Evolutionary conservation across 2,113 vertebrate species (phyloP).

Genomic region (Cinclus cinclus): DNA sequence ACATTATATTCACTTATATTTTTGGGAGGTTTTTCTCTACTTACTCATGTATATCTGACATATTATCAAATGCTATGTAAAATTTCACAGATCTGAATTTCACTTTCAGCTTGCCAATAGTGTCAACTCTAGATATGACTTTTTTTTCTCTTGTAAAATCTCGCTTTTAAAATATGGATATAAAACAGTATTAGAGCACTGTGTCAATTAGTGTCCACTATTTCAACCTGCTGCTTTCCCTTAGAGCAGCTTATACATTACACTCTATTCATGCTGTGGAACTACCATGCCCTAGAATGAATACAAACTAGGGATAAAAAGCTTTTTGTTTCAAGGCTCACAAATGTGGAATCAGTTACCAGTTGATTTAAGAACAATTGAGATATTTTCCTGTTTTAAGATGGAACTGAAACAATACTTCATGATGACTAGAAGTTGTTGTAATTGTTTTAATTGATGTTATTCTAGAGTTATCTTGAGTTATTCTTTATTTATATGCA

Average conservation of each 20-base stretch:
- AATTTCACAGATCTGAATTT: not conserved
- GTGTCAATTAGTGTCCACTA: not conserved
- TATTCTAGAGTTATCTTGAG: constrained; percentile 72
- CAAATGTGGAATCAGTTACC: constrained; percentile 77
- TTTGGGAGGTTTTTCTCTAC: not conserved
- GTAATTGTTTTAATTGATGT: constrained; percentile 77
- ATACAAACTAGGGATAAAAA: constrained; percentile 70
- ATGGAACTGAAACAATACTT: constrained; percentile 74
- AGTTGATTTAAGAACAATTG: constrained; percentile 76
- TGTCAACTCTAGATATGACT: not conserved
- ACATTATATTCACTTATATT: not conserved
- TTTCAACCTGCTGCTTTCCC: constrained; percentile 38
- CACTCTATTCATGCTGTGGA: constrained; percentile 40
- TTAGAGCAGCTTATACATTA: constrained; percentile 44
- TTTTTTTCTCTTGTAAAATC: not conserved
- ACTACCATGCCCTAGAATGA: constrained; percentile 46
- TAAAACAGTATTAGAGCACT: constrained; percentile 1
- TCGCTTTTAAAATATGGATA: not conserved
- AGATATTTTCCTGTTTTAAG: constrained; percentile 75
- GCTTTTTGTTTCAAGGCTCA: constrained; percentile 71
- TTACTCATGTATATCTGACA: not conserved
- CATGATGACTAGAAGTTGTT: constrained; percentile 71
- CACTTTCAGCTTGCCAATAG: not conserved
- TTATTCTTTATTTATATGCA: constrained; percentile 76
- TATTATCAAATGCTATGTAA: not conserved